Base-by-base conservation (phyloP, 2,888 invertebrate species). In the Volucella inflata region DNA sequence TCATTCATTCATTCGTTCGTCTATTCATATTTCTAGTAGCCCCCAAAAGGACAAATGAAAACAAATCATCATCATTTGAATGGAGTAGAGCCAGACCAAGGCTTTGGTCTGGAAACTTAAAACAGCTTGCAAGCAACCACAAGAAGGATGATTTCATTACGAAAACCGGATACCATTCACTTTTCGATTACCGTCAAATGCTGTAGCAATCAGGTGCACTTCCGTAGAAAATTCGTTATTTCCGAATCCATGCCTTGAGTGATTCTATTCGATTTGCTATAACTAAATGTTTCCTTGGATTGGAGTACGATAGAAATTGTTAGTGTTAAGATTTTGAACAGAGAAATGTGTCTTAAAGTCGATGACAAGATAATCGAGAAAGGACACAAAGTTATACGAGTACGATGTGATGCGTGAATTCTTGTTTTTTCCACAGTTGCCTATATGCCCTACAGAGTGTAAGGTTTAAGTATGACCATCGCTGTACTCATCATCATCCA, bases 141-240 rank as follows among this genome's bases (percentile, higher is more conserved):
- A 83, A 74, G 65, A 71, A 17, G 57, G 65, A 71, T 84, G 79
- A 84, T 71, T 71, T 60, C 53, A 70, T 84, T 84, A 79, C 53
- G 71, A 38, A 12, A 71, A 60, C 53, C 44, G 84, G 84, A 84
- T 79, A 76, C 67, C 75, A 70, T 80, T 84, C 79, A 84, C 84
- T 65, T 84, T 84, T 84, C 84, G 75, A 84, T 84, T 84, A 84
- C 84, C 75, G 75, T 48, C 75, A 65, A 76, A 79, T 70, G 60
- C 65, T 55, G 40, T 65, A 48, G 70, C 84, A 79, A 84, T 79
- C 59, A 51, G 70, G 64, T 84, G 79, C 65, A 71, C 84, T 79
- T 84, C 79, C 84, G 38, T 76, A 53, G 75, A 64, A 71, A 80
- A 75, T 71, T 80, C 70, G 6, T 79, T 76, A 84, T 84, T 84